Evolutionary conservation across 1,140 invertebrate species (phyloP).

Genomic region (Orius insidiosus): DNA sequence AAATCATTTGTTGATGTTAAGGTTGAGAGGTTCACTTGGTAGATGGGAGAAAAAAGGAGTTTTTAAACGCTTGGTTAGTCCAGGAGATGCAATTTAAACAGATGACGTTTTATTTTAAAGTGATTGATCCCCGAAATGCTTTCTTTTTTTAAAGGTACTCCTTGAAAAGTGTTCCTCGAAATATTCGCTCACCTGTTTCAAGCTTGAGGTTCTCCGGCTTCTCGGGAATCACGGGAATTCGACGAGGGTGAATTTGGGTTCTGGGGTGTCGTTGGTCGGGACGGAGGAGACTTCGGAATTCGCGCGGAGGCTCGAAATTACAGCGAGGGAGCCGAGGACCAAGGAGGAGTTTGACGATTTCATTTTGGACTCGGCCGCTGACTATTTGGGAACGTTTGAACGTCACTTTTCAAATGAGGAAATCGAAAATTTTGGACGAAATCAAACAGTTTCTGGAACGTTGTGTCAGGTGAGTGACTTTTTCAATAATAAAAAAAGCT

Average conservation of each 20-base stretch:
- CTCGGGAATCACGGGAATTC: constrained; percentile 49
- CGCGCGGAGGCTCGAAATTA: background rate
- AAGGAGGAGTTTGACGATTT: constrained; percentile 15
- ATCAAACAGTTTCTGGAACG: background rate
- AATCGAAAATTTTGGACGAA: constrained; percentile 33
- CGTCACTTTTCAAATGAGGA: constrained; percentile 50
- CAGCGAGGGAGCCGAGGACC: constrained; percentile 10
- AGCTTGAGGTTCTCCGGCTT: constrained; percentile 56
- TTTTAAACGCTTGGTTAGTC: too few species aligned
- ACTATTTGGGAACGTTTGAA: constrained; percentile 52
- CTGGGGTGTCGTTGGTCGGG: constrained; percentile 22
- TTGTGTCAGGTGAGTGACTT: constrained; percentile 1
- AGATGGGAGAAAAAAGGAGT: too few species aligned
- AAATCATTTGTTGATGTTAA: too few species aligned
- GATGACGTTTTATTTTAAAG: too few species aligned
- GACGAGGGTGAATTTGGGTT: constrained; percentile 36
- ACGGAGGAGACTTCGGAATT: background rate
- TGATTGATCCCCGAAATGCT: too few species aligned
- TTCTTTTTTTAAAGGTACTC: too few species aligned
- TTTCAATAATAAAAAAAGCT: background rate
- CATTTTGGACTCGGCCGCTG: constrained; percentile 28
- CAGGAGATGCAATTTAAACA: too few species aligned
- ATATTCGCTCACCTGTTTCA: constrained; percentile 57
- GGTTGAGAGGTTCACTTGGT: too few species aligned
- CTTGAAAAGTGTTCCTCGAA: background rate